Evolutionary conservation across 2,113 vertebrate genomes (phyloP), one percentile per base, ranked within the genome.

Genomic region (Azemiops feae): DNA sequence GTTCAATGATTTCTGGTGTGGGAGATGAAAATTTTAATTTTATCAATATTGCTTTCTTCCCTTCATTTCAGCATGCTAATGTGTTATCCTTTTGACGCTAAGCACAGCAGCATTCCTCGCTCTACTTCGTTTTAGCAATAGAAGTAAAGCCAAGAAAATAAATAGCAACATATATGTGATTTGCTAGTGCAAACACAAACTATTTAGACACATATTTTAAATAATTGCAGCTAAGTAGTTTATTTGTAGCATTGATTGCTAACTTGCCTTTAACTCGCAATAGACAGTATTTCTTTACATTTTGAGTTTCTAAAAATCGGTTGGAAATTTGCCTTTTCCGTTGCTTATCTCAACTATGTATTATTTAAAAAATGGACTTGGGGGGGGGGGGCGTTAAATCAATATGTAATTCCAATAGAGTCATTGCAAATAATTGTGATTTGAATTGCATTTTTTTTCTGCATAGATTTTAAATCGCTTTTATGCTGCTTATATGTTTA

Each of bases 311-410:
- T 95, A 91, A 95, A 92, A 43, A n/a, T 86, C 7, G 0, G 93
- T 94, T 93, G 95, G 96, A 95, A 94, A 95, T 94, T 94, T 93
- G 92, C 94, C 95, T 96, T 95, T 94, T 95, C 95, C 94, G 60
- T 69, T 87, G 45, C 23, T 30, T 52, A 52, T 53, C 50, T 52
- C 50, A 88, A 54, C 54, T 11, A 39, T 39, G 53, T 89, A 50
- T 55, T 25, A 54, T 57, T 57, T 55, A 54, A 89, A 89, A 47
- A 47, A 0, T 27, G 9, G 23, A 25, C 23, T 47, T 85, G 11
- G 16, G 69, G n/a, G n/a, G 64, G 30, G 9, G 4, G 69, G 69
- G n/a, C 16, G 8, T 74, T 74, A 34, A 74, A 34, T 81, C 69
- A 20, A 39, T 81, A 81, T 43, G 74, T 22, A 81, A 81, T 81